A percentile compares a stretch with the other conserved stretches of the same genome.
These are phyloP conservation scores for Mystacornis crossleyi DNA, from an alignment of 2,113 vertebrate genomes.

Conservation along the genomic window DNA sequence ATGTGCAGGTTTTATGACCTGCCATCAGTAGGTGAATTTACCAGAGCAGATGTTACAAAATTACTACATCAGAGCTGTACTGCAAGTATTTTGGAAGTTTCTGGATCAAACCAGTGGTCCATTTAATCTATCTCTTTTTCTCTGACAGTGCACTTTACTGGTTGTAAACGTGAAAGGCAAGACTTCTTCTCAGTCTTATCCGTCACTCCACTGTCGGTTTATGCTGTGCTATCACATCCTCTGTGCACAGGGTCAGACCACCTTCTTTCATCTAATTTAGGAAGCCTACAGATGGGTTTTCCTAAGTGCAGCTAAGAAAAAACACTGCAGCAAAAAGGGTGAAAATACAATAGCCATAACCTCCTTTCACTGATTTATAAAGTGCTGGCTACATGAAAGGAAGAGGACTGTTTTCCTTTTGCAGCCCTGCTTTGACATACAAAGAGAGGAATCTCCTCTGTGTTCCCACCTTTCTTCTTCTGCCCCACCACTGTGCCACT, in stretches of 20 bases:
- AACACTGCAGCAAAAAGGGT: neutral
- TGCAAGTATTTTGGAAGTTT: neutral
- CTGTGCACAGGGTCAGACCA: neutral
- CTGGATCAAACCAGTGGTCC: neutral
- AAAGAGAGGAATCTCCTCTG: neutral
- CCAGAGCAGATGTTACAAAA: neutral
- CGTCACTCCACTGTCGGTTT: neutral
- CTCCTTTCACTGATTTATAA: neutral
- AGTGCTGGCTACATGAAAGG: neutral
- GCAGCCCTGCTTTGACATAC: neutral
- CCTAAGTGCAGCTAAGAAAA: neutral
- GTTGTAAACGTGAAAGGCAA: neutral
- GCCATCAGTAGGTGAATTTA: neutral
- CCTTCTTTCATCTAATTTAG: constrained; percentile 8
- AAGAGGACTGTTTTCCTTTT: neutral
- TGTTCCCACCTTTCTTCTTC: neutral
- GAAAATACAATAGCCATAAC: neutral
- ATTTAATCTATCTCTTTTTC: neutral
- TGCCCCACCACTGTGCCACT: neutral
- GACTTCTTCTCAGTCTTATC: neutral
- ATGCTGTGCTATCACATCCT: neutral
- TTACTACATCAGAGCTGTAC: neutral
- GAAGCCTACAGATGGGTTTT: neutral
- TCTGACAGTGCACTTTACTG: neutral
- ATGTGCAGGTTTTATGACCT: neutral